Percentiles rank a stretch among this genome's conserved stretches.
Evolutionary conservation across 2,888 invertebrate species (phyloP).

Genomic region (Petrophora chlorosata): DNA sequence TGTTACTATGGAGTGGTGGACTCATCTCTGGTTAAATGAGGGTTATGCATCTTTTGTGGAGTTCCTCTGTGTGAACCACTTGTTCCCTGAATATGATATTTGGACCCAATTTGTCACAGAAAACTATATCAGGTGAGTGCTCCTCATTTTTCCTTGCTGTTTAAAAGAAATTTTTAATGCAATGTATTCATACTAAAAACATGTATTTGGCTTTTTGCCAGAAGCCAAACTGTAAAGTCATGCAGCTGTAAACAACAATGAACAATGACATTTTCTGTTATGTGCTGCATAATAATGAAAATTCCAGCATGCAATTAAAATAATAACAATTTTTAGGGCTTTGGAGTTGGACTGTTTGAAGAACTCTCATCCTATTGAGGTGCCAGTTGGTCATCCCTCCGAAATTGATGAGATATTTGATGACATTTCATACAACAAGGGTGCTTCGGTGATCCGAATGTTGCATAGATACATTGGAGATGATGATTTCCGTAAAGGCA

Average conservation of each 20-base stretch:
- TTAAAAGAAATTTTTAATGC: slow-evolving; percentile 9
- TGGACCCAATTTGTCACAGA: slow-evolving; percentile 98
- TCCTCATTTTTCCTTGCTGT: slow-evolving; percentile 9
- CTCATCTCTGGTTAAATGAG: slow-evolving; percentile 97
- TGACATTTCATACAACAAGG: slow-evolving; percentile 98
- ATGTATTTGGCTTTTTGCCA: slow-evolving; percentile 43
- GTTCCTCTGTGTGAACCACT: slow-evolving; percentile 94
- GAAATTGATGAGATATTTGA: slow-evolving; percentile 99
- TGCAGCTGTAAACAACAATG: slow-evolving; percentile 40
- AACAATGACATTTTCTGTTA: slow-evolving; percentile 20
- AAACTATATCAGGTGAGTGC: slow-evolving; percentile 86
- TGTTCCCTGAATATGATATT: slow-evolving; percentile 98
- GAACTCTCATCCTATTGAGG: slow-evolving; percentile 98
- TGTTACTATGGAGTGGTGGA: slow-evolving; percentile 99
- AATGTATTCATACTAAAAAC: slow-evolving; percentile 4
- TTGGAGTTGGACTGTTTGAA: slow-evolving; percentile 93
- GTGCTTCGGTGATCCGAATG: slow-evolving; percentile 97
- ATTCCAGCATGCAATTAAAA: slow-evolving; percentile 13
- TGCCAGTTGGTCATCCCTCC: slow-evolving; percentile 95
- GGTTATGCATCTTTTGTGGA: slow-evolving; percentile 98
- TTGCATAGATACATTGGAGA: slow-evolving; percentile 96
- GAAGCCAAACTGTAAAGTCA: slow-evolving; percentile 41
- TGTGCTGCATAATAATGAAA: slow-evolving; percentile 27
- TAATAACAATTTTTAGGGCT: slow-evolving; percentile 78
- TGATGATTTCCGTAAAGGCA: slow-evolving; percentile 95